A percentile compares a stretch with the other conserved stretches of the same genome.
Conservation (phyloP, 2,113 vertebrate species). For the Nibea coibor region DNA sequence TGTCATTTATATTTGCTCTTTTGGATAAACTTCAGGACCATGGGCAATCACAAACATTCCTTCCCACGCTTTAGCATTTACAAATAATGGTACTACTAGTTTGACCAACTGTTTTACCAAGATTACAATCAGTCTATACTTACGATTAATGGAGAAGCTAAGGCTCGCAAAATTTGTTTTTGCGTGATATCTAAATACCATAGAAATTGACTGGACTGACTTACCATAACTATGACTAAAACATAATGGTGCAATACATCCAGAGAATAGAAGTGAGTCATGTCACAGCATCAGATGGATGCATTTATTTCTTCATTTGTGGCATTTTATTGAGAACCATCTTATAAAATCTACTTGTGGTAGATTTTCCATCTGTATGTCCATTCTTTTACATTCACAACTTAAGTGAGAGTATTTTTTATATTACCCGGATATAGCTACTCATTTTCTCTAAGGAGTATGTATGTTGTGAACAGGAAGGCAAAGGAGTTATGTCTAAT, state of each 20-base stretch:
- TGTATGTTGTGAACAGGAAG: not conserved
- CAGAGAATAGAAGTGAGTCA: slow-evolving; percentile 13
- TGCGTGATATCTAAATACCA: slow-evolving; percentile 10
- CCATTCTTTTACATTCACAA: not conserved
- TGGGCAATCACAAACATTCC: slow-evolving; percentile 26
- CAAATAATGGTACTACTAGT: not conserved
- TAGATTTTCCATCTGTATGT: not conserved
- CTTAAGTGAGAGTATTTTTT: not conserved
- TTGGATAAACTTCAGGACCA: not conserved
- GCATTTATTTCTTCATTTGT: not conserved
- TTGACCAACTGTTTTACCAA: not conserved
- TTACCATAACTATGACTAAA: slow-evolving; percentile 24
- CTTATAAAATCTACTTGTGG: not conserved
- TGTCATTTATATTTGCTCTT: slow-evolving; percentile 28
- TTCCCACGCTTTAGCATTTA: slow-evolving; percentile 31
- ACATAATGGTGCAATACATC: slow-evolving; percentile 21
- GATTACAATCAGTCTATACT: slow-evolving; percentile 6
- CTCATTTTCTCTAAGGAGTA: not conserved
- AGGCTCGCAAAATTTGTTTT: slow-evolving; percentile 16
- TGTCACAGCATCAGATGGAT: not conserved
- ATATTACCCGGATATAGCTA: not conserved
- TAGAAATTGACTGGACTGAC: not conserved
- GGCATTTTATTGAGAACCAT: slow-evolving; percentile 6
- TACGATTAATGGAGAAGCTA: not conserved
- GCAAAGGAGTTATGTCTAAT: not conserved